A percentile compares a stretch with the other conserved stretches of the same genome.
These are phyloP conservation scores for Sceloporus tristichus DNA, from an alignment of 2,113 vertebrate species.

Conservation along the genomic window DNA sequence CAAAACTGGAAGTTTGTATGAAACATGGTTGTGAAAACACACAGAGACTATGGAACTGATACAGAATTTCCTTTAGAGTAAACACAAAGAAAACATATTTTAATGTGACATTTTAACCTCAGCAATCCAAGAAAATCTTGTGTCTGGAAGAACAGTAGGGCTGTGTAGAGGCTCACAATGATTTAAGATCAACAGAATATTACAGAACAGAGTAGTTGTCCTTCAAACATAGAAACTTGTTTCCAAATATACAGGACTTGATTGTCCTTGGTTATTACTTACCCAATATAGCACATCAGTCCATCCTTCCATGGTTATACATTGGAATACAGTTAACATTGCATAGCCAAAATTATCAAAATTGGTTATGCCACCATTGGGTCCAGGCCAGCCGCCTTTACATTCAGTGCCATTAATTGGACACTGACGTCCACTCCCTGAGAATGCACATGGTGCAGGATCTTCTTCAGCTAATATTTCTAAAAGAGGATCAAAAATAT, in stretches of 20 bases:
- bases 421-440: conserved; percentile 95
- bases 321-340: conserved; percentile 99
- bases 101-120: conserved; percentile 34
- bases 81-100: conserved; percentile 52
- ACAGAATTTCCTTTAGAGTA: conserved; percentile 40
- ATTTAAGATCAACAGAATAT: neutral
- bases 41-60: conserved; percentile 42
- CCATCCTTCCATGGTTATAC: conserved; percentile 99
- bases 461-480: conserved; percentile 92
- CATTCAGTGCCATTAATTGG: conserved; percentile 91
- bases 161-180: conserved; percentile 33
- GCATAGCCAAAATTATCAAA: conserved; percentile 99
- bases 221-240: neutral
- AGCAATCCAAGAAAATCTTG: conserved; percentile 46
- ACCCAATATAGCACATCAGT: conserved; percentile 99
- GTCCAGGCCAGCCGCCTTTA: conserved; percentile 95
- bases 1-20: conserved; percentile 2
- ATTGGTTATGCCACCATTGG: conserved; percentile 97
- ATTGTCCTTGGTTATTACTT: conserved; percentile 55
- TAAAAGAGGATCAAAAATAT: conserved; percentile 64
- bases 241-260: conserved; percentile 11
- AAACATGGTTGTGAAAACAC: conserved; percentile 39
- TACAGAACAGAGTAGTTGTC: neutral
- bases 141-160: conserved; percentile 36
- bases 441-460: conserved; percentile 95